These are phyloP conservation scores for Eupithecia centaureata DNA, from an alignment of 2,888 invertebrate genomes.

Conservation along the genomic window DNA sequence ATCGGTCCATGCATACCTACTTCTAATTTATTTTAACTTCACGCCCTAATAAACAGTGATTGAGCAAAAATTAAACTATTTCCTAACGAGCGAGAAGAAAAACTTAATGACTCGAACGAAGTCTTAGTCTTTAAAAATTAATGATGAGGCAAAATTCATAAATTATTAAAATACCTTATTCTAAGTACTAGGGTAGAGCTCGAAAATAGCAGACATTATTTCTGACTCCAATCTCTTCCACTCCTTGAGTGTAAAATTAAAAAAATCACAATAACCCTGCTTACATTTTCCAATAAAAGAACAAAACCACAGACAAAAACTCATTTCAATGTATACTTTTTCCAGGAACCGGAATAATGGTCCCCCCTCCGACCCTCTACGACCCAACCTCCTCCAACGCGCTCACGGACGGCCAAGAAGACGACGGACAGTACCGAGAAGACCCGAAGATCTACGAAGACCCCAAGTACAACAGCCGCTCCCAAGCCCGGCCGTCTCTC, in stretches of 20 bases:
- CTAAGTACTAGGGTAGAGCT: too few species aligned
- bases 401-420: conserved; percentile 86
- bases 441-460: conserved; percentile 92
- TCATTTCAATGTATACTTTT: too few species aligned
- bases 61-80: conserved; percentile 37
- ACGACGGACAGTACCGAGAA: conserved; percentile 94
- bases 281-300: too few species aligned
- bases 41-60: conserved; percentile 40
- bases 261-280: too few species aligned
- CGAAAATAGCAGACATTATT: too few species aligned
- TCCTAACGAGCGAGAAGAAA: conserved; percentile 26
- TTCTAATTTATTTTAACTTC: conserved; percentile 22
- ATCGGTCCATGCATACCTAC: background rate
- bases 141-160: too few species aligned
- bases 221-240: too few species aligned
- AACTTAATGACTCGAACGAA: conserved; percentile 2
- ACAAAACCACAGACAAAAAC: too few species aligned
- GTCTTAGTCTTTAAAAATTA: too few species aligned
- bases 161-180: too few species aligned
- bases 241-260: too few species aligned
- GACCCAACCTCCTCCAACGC: conserved; percentile 78
- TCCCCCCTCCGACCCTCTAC: conserved; percentile 90
- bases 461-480: conserved; percentile 82
- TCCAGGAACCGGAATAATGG: conserved; percentile 88
- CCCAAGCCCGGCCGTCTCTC: conserved; percentile 34